Evolutionary conservation across 2,113 vertebrate species (phyloP).

Genomic region (Mustela nigripes): DNA sequence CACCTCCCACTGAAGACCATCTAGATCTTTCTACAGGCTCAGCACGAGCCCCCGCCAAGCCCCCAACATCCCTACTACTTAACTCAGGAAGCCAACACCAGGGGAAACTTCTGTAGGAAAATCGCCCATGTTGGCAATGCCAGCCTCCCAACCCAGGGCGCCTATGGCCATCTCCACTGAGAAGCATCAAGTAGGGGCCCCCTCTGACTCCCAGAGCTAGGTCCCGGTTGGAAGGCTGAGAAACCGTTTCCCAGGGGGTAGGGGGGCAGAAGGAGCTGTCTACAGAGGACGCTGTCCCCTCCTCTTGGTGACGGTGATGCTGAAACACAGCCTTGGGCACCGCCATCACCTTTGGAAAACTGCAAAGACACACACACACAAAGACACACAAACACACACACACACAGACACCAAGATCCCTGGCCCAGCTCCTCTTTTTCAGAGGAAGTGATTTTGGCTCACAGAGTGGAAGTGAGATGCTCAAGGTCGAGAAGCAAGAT

Average conservation of each 20-base stretch:
- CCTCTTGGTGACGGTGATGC: background rate
- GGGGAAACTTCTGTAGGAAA: background rate
- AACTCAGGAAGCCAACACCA: background rate
- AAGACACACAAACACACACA: background rate
- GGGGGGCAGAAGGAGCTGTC: background rate
- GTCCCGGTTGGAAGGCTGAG: background rate
- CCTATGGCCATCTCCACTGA: background rate
- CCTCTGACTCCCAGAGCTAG: background rate
- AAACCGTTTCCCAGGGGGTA: background rate
- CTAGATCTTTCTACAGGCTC: background rate
- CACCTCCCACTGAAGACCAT: background rate
- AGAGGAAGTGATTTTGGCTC: constrained; percentile 44
- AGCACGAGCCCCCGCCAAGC: background rate
- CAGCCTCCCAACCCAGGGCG: background rate
- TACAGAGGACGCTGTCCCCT: accelerated
- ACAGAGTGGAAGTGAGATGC: background rate
- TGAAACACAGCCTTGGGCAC: background rate
- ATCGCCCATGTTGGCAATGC: background rate
- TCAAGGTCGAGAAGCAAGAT: constrained; percentile 57
- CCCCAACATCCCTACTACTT: background rate
- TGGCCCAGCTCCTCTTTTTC: background rate
- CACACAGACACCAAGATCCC: no score
- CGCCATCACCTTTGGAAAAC: background rate
- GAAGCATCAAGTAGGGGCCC: background rate
- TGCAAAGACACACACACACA: background rate